These are phyloP conservation scores for Neoascia interrupta DNA, from an alignment of 2,888 invertebrate genomes.

Conservation along the genomic window DNA sequence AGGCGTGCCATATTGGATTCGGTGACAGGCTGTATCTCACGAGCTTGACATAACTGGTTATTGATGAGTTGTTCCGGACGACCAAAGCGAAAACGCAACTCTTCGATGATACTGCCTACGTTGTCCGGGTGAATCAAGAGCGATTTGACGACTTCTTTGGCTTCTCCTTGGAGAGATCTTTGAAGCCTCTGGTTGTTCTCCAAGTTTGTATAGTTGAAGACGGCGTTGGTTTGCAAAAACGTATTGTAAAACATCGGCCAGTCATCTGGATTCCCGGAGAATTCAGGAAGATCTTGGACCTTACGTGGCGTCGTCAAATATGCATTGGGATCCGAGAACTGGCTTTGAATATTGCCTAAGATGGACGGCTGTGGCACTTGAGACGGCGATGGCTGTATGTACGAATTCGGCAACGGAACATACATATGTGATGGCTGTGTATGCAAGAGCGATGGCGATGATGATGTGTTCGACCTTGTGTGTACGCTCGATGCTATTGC, in stretches of 20 bases:
- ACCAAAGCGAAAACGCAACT: constrained; percentile 52
- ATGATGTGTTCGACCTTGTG: too few relatives aligned
- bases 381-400: too few relatives aligned
- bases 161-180: constrained; percentile 46
- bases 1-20: constrained; percentile 42
- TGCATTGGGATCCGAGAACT: too few relatives aligned
- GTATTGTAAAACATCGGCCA: constrained; percentile 64
- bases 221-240: too few relatives aligned
- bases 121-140: constrained; percentile 61
- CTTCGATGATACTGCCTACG: constrained; percentile 37
- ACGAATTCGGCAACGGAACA: too few relatives aligned
- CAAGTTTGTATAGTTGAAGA: constrained; percentile 29
- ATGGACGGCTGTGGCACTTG: too few relatives aligned
- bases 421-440: too few relatives aligned
- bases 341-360: too few relatives aligned
- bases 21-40: constrained; percentile 34
- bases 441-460: too few relatives aligned
- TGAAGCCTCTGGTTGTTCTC: constrained; percentile 49
- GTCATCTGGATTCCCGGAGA: constrained; percentile 58
- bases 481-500: too few relatives aligned
- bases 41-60: constrained; percentile 49
- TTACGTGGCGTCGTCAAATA: too few relatives aligned
- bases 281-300: constrained; percentile 44
- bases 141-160: constrained; percentile 45
- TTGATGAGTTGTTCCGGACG: constrained; percentile 54